Evolutionary conservation across 1,140 invertebrate species (phyloP).

Genomic region (Drosophila tristis): DNA sequence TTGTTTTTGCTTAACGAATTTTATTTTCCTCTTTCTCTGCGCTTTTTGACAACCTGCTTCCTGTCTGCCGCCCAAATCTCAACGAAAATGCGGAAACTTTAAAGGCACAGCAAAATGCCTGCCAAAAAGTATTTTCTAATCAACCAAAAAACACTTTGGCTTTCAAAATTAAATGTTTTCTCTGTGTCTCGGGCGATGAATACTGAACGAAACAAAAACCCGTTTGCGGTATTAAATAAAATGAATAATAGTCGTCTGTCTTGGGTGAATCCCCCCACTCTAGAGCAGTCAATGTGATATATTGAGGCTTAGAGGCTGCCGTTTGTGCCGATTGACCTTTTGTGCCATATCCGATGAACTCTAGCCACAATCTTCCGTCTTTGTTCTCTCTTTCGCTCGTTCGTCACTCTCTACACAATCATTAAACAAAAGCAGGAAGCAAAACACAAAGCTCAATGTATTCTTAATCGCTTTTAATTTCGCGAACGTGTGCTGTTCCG

Average conservation of each 20-base stretch:
- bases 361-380: constrained; percentile 46
- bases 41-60: constrained; percentile 23
- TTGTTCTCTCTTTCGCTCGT: constrained; percentile 20
- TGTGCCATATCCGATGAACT: constrained; percentile 50
- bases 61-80: constrained; percentile 7
- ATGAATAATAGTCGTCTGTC: constrained; percentile 25
- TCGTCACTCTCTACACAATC: background rate
- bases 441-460: constrained; percentile 44
- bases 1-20: too few relatives aligned
- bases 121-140: constrained; percentile 36
- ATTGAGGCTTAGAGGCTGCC: constrained; percentile 13
- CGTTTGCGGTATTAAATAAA: constrained; percentile 24
- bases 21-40: constrained; percentile 7
- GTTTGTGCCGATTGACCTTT: constrained; percentile 32
- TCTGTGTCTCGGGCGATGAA: constrained; percentile 2
- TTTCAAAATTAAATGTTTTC: constrained; percentile 18
- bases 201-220: constrained; percentile 27
- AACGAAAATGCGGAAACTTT: constrained; percentile 29
- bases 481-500: constrained; percentile 25
- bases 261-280: constrained; percentile 30
- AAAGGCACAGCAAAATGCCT: constrained; percentile 14
- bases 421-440: constrained; percentile 45
- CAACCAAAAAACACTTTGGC: constrained; percentile 22
- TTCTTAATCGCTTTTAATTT: constrained; percentile 57
- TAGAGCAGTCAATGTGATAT: constrained; percentile 3